Evolutionary conservation across 1,140 invertebrate species (phyloP).

Genomic region (Andrena cerasifolii): DNA sequence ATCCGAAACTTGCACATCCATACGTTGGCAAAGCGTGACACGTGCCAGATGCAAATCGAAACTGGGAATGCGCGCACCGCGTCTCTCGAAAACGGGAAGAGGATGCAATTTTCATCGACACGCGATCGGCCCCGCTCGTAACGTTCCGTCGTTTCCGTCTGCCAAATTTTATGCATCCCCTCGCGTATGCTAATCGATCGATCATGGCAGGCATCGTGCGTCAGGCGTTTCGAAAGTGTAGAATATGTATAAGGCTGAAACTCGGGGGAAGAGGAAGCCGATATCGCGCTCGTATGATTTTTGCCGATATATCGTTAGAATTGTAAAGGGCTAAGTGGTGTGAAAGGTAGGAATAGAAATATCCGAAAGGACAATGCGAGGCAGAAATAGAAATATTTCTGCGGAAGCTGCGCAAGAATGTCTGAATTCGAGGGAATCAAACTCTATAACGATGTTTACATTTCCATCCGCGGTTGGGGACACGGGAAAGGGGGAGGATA

Average conservation of each 20-base stretch:
- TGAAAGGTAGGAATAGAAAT: no score
- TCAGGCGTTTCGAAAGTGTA: no score
- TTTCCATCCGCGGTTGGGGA: not conserved
- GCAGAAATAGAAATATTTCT: not conserved
- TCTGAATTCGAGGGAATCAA: not conserved
- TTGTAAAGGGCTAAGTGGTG: no score
- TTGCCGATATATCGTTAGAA: no score
- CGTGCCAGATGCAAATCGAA: conserved; percentile 41
- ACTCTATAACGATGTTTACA: not conserved
- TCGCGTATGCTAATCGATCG: no score
- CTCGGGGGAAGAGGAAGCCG: no score
- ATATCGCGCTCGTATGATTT: no score
- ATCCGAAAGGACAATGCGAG: no score
- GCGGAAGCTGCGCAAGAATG: not conserved
- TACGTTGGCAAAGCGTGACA: conserved; percentile 17
- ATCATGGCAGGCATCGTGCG: no score
- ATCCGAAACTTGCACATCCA: conserved; percentile 21
- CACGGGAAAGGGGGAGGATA: not conserved
- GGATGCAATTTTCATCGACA: conserved; percentile 33
- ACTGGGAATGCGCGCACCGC: conserved; percentile 20
- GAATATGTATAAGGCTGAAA: no score
- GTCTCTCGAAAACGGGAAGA: not conserved
- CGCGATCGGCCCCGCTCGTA: not conserved
- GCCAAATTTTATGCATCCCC: no score
- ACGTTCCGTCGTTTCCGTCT: no score